Conservation (phyloP, 2,888 invertebrate genomes). For the Drosophila quinaria region DNA sequence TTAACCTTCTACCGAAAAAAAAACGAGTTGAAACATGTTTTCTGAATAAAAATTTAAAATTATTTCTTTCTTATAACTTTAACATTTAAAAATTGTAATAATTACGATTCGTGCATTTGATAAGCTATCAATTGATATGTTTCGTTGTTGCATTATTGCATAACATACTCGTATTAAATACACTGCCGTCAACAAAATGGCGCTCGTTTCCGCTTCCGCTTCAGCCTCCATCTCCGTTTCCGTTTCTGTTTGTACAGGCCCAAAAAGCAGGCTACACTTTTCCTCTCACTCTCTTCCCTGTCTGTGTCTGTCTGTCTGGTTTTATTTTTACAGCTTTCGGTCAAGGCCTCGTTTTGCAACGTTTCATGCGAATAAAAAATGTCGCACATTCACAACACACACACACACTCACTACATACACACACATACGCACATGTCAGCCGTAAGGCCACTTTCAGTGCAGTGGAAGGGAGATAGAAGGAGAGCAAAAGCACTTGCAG, state of each 20-base stretch:
- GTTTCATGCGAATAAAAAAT: slow-evolving; percentile 34
- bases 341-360: slow-evolving; percentile 51
- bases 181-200: slow-evolving; percentile 7
- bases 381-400: slow-evolving; percentile 32
- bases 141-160: slow-evolving; percentile 25
- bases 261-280: slow-evolving; percentile 37
- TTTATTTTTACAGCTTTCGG: slow-evolving; percentile 52
- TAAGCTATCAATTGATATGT: slow-evolving; percentile 25
- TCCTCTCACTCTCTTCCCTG: not conserved
- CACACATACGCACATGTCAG: slow-evolving; percentile 17
- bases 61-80: too few relatives aligned
- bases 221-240: slow-evolving; percentile 10
- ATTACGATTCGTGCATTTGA: not conserved
- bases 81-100: too few relatives aligned
- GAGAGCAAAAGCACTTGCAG: slow-evolving; percentile 23
- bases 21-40: not conserved
- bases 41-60: not conserved
- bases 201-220: slow-evolving; percentile 32
- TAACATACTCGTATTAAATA: slow-evolving; percentile 15
- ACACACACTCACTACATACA: slow-evolving; percentile 20
- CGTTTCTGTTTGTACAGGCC: slow-evolving; percentile 34
- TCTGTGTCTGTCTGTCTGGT: slow-evolving; percentile 32
- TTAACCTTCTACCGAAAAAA: too few relatives aligned
- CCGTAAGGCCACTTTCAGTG: slow-evolving; percentile 35
- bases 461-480: slow-evolving; percentile 7